Conservation (phyloP, 2,113 vertebrate genomes). For the Gadus macrocephalus region DNA sequence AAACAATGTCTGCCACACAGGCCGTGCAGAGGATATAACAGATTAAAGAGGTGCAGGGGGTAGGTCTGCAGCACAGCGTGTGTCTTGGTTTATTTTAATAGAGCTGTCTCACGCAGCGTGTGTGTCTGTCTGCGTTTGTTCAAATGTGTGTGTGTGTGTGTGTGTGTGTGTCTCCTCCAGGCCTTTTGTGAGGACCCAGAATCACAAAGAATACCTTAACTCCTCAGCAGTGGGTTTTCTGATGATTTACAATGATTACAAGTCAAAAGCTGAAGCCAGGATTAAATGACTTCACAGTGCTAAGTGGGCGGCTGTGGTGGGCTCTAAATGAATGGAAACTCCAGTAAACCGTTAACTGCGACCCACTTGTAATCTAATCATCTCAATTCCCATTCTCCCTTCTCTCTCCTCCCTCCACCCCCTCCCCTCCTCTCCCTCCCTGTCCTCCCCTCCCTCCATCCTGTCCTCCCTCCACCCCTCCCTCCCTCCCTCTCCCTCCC, state of each 20-base stretch:
- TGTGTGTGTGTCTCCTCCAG: too few relatives aligned
- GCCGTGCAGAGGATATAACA: conserved; percentile 27
- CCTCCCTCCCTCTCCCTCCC: conserved; percentile 10
- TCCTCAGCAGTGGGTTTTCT: too few relatives aligned
- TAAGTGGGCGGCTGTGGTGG: conserved; percentile 39
- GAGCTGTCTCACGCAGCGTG: not conserved
- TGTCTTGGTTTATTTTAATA: not conserved
- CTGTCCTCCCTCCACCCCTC: not conserved
- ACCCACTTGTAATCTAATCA: too few relatives aligned
- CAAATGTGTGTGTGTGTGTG: too few relatives aligned
- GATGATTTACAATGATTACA: conserved; percentile 42
- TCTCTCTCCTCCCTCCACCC: too few relatives aligned
- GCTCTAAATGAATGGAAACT: conserved; percentile 62
- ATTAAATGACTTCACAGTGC: conserved; percentile 43
- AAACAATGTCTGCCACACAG: conserved; percentile 24
- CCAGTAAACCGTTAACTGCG: conserved; percentile 40
- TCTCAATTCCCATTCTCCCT: too few relatives aligned
- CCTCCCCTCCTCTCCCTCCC: conserved; percentile 15
- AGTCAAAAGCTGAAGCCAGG: conserved; percentile 41
- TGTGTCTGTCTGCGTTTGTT: too few relatives aligned
- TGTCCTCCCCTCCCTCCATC: too few relatives aligned
- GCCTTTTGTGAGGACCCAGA: too few relatives aligned
- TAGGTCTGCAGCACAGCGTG: conserved; percentile 20
- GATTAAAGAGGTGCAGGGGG: conserved; percentile 17
- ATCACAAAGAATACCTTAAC: too few relatives aligned